Evolutionary conservation across 2,797 vertebrate genomes (phyloP).

Genomic region (Eleutherodactylus coqui): DNA sequence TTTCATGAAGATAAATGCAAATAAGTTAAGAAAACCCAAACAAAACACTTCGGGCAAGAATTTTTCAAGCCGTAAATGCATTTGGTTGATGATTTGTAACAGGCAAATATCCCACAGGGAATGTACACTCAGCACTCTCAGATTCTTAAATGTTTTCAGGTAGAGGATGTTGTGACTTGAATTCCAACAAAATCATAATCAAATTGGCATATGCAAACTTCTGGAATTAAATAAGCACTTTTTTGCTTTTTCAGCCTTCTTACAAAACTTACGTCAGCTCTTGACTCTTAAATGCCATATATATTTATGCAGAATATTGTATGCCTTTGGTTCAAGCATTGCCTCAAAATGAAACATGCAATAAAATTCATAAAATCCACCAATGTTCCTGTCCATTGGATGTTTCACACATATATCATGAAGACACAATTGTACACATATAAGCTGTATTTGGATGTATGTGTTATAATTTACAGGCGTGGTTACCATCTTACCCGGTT

Average conservation of each 20-base stretch:
- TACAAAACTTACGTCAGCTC: neutral
- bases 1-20: constrained; percentile 56
- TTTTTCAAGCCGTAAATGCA: constrained; percentile 56
- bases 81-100: constrained; percentile 59
- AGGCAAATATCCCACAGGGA: constrained; percentile 52
- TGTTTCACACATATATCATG: neutral
- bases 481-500: too few relatives aligned
- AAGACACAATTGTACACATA: neutral
- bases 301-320: neutral
- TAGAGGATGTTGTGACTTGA: constrained; percentile 43
- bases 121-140: constrained; percentile 39
- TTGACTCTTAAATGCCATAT: neutral
- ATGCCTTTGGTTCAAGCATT: neutral
- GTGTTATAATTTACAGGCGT: too few relatives aligned
- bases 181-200: constrained; percentile 46
- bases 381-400: neutral
- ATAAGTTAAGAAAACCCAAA: constrained; percentile 47
- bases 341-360: neutral
- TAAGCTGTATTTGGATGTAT: too few relatives aligned
- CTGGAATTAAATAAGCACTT: constrained; percentile 3
- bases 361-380: neutral
- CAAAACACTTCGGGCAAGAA: constrained; percentile 57
- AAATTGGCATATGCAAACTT: constrained; percentile 52
- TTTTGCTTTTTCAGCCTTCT: neutral
- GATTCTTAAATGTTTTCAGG: constrained; percentile 42